Base-by-base conservation (phyloP, 1,140 invertebrate genomes). In the Lordiphosa collinella region DNA sequence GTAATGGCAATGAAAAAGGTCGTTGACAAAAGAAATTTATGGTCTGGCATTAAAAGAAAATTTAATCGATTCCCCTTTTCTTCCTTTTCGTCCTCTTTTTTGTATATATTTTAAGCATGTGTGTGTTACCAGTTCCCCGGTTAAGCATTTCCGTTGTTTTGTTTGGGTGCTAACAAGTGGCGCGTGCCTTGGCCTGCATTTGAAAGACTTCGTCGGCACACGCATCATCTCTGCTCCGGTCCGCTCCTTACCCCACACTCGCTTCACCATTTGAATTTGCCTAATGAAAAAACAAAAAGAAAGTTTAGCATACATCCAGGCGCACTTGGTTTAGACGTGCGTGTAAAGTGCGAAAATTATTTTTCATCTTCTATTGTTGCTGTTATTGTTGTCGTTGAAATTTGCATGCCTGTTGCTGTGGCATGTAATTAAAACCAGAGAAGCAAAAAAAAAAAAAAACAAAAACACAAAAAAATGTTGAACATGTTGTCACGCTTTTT, bases 1-100 rank as follows among this genome's bases (percentile, higher is more conserved):
- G 74, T 47, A 67, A 74, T 8, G 25, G 25, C 6, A 5, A 29
- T 29, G 25, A 7, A 29, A 79, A 79, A 73, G 73, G 73, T 78
- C 73, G 73, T 79, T 78, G 74, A 73, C 74, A 78, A 79, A 52
- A 63, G 59, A 73, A 78, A 78, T 80, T 79, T 80, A 78, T 79
- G 75, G 74, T 69, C 50, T 61, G 63, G 58, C 63, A 79, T 80
- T 78, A 78, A 65, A 73, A 56, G 58, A 79, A 78, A 78, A 29
- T 78, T 73, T 78, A 79, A 80, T 74, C 74, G 74, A 78, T 78
- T 80, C 58, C 54, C 25, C 44, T 40, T 69, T 75, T 53, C 62
- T 47, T 49, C 25, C 2, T 18, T 2, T 18, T 2, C 7, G 25
- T 8, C 6, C 1, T 5, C 0, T 29, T 22, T 22, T 22, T 22